Conservation (phyloP, 2,888 invertebrate genomes). For the Acanthosoma haemorrhoidale region DNA sequence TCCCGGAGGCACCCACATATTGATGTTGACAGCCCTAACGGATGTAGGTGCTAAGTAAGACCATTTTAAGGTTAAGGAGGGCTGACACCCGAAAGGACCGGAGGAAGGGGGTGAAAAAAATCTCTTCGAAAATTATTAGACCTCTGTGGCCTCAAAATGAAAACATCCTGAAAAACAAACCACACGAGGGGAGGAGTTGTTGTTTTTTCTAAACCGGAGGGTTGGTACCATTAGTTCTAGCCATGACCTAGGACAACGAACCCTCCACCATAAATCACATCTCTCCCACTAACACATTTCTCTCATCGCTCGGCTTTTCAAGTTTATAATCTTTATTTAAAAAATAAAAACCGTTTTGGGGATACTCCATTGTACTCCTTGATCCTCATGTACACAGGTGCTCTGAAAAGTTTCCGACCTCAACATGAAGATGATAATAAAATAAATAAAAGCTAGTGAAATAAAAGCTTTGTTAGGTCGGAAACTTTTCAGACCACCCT, state of each 20-base stretch:
- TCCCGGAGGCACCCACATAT: too few species aligned
- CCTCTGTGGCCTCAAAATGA: background rate
- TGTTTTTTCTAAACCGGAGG: background rate
- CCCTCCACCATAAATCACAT: background rate
- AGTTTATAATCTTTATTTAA: too few species aligned
- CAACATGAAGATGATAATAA: too few species aligned
- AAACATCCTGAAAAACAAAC: constrained; percentile 1
- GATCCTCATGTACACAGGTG: too few species aligned
- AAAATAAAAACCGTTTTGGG: too few species aligned
- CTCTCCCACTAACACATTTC: too few species aligned
- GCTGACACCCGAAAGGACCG: background rate
- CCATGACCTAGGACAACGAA: constrained; percentile 9
- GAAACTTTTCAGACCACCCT: too few species aligned
- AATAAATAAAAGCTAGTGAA: too few species aligned
- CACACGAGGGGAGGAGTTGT: background rate
- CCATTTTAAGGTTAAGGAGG: background rate
- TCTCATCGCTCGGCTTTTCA: too few species aligned
- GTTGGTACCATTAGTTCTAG: background rate
- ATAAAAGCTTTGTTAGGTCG: too few species aligned
- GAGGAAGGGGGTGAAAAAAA: background rate
- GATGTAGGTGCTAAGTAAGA: background rate
- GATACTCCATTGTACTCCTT: too few species aligned
- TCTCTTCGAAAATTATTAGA: background rate
- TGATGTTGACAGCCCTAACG: background rate
- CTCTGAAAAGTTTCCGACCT: too few species aligned